These are phyloP conservation scores for Embidobia sp. DNA, from an alignment of 2,888 invertebrate genomes.

Conservation along the genomic window DNA sequence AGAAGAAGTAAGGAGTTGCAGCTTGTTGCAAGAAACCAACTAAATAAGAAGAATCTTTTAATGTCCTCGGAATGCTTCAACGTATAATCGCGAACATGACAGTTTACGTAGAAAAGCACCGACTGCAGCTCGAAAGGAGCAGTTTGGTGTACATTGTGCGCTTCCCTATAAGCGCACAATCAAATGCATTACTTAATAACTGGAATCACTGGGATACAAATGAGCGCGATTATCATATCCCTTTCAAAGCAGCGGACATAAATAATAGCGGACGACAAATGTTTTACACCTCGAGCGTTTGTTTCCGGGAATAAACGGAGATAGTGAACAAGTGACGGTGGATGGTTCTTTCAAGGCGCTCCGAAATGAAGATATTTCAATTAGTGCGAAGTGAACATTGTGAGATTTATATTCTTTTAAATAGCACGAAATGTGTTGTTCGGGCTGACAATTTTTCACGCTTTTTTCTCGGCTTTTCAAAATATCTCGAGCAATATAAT, in stretches of 20 bases:
- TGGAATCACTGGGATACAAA: constrained; percentile 43
- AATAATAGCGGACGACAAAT: constrained; percentile 54
- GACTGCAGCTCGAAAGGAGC: constrained; percentile 8
- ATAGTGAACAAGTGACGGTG: constrained; percentile 53
- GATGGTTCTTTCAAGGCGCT: constrained; percentile 32
- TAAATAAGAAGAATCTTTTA: too few species aligned
- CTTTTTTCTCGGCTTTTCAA: too few species aligned
- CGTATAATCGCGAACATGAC: too few species aligned
- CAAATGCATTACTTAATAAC: too few species aligned
- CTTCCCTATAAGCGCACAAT: constrained; percentile 21
- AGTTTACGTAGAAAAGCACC: constrained; percentile 30
- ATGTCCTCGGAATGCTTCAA: too few species aligned
- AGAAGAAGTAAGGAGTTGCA: too few species aligned
- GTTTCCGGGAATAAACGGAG: constrained; percentile 47
- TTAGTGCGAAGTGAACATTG: constrained; percentile 52
- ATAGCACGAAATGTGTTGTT: constrained; percentile 58
- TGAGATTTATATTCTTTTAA: constrained; percentile 59
- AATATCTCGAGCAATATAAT: constrained; percentile 55
- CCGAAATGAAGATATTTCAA: constrained; percentile 63
- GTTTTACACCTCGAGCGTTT: constrained; percentile 54
- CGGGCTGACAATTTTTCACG: constrained; percentile 56
- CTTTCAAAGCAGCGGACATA: constrained; percentile 18
- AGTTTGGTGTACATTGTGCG: constrained; percentile 17
- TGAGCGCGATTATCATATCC: constrained; percentile 51
- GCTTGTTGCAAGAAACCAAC: too few species aligned